Percentiles rank a stretch among this genome's conserved stretches.
phyloP scores from a whole-genome alignment of 2,113 vertebrate genomes.

The Monarcha castaneiventris region DNA sequence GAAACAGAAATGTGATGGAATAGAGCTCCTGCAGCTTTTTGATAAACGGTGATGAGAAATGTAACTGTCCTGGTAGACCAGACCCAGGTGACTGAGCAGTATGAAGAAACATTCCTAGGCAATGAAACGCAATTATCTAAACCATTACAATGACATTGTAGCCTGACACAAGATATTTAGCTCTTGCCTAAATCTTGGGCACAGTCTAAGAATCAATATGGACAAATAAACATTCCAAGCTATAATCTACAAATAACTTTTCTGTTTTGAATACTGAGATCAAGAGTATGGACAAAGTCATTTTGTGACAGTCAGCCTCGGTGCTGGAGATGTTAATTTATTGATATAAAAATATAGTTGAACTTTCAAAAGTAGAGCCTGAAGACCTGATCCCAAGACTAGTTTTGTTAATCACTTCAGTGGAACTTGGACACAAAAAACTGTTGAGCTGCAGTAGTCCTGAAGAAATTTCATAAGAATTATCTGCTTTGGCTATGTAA shows the following conservation, averaged over 20 bases:
- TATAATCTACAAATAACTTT: neutral
- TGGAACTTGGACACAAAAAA: neutral
- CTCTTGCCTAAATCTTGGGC: neutral
- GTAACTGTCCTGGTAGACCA: neutral
- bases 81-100: neutral
- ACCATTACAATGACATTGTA: neutral
- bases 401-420: neutral
- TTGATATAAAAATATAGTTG: neutral
- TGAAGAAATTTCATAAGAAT: neutral
- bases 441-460: neutral
- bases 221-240: neutral
- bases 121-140: neutral
- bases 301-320: neutral
- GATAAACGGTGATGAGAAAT: neutral
- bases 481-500: neutral
- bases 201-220: neutral
- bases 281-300: neutral
- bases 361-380: neutral
- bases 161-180: neutral
- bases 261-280: neutral
- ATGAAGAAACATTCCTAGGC: neutral
- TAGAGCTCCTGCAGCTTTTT: neutral
- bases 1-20: neutral
- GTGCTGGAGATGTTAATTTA: neutral
- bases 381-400: neutral